Evolutionary conservation across 2,113 vertebrate genomes (phyloP).

Genomic region (Dipodomys spectabilis): DNA sequence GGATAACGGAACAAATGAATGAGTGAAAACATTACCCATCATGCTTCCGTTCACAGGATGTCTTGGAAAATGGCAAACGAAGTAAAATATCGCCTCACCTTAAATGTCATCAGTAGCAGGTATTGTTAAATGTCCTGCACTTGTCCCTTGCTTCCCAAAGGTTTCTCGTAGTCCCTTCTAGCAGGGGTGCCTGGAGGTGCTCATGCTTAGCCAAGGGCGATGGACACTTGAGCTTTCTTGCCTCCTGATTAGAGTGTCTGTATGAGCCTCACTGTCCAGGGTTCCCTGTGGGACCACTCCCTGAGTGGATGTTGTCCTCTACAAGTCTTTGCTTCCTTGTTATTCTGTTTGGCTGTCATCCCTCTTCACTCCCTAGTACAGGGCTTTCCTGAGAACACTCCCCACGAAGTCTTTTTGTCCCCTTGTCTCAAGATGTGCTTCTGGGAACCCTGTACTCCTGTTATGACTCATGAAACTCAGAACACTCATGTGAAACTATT

Average conservation of each 20-base stretch:
- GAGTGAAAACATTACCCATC: fast-evolving
- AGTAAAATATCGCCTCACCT: neutral
- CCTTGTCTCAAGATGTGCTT: neutral
- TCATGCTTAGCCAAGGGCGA: neutral
- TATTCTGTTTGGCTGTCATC: no score
- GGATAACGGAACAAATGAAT: neutral
- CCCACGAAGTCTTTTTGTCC: neutral
- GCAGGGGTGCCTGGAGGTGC: neutral
- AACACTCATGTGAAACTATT: neutral
- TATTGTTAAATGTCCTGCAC: fast-evolving
- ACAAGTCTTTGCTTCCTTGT: neutral
- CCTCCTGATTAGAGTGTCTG: neutral
- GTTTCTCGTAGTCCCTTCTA: no score
- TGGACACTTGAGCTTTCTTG: neutral
- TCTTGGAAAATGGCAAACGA: neutral
- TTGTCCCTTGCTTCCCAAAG: neutral
- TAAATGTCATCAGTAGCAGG: neutral
- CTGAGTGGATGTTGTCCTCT: neutral
- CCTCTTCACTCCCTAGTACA: fast-evolving
- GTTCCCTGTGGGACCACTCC: neutral
- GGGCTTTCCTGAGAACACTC: neutral
- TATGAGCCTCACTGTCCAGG: neutral
- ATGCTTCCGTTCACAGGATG: neutral
- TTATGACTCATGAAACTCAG: neutral
- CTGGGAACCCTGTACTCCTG: neutral